A percentile compares a stretch with the other conserved stretches of the same genome.
Conservation (phyloP, 2,888 invertebrate species). For the Philaethria dido region DNA sequence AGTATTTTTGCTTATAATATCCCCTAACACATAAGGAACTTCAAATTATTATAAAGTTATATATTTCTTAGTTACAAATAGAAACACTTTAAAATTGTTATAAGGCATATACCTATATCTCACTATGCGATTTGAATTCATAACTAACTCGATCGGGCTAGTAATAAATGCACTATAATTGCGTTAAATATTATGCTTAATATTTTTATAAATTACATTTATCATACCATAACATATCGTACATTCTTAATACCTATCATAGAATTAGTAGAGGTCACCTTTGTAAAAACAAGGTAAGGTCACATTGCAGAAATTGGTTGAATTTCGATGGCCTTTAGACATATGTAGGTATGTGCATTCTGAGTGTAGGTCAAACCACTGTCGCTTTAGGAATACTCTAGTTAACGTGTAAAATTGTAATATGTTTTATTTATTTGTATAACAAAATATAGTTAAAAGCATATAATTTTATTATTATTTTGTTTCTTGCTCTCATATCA, state of each 20-base stretch:
- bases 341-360: not conserved
- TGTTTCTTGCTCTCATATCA: no score
- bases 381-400: not conserved
- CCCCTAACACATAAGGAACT: no score
- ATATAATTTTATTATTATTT: no score
- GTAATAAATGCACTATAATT: not conserved
- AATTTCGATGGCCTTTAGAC: constrained; percentile 11
- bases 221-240: not conserved
- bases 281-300: constrained; percentile 4
- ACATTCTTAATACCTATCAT: not conserved
- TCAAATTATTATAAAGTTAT: no score
- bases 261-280: constrained; percentile 1
- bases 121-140: not conserved
- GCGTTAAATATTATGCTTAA: not conserved
- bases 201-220: not conserved
- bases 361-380: constrained; percentile 7
- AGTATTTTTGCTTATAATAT: no score
- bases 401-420: not conserved
- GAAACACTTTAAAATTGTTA: no score
- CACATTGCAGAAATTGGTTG: not conserved
- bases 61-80: no score
- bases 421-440: no score
- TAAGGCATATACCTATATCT: no score
- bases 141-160: not conserved
- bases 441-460: no score